Conservation (phyloP, 2,888 invertebrate species). For the Drosophila melanosoma region DNA sequence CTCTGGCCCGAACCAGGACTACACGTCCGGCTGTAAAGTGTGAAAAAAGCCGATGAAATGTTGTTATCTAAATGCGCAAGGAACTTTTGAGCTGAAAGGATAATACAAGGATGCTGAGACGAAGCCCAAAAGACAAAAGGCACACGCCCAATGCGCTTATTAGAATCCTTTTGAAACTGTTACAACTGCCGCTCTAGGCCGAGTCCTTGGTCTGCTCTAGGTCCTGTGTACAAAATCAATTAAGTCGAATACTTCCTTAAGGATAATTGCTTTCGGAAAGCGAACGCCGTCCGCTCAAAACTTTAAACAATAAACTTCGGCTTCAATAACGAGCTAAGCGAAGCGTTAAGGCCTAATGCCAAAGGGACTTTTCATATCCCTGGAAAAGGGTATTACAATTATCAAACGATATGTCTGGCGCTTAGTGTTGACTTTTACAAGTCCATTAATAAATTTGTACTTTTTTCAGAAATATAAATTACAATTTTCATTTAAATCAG, state of each 20-base stretch:
- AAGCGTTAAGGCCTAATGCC: conserved; percentile 76
- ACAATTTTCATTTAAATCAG: neutral
- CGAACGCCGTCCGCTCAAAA: conserved; percentile 65
- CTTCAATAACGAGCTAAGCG: conserved; percentile 76
- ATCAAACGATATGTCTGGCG: neutral
- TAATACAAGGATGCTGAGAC: conserved; percentile 39
- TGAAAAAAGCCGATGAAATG: conserved; percentile 73
- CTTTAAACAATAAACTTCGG: conserved; percentile 73
- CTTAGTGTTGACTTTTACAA: neutral
- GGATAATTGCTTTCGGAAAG: conserved; percentile 77
- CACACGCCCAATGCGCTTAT: conserved; percentile 71
- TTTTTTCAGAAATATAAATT: neutral
- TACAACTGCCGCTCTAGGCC: conserved; percentile 50
- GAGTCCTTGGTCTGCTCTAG: neutral
- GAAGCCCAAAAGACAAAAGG: conserved; percentile 50
- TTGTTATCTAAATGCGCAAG: conserved; percentile 72
- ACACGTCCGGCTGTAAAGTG: conserved; percentile 68
- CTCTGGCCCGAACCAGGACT: conserved; percentile 43
- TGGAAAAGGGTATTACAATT: conserved; percentile 3
- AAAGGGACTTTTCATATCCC: conserved; percentile 50
- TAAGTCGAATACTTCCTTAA: conserved; percentile 76
- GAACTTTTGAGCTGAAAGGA: conserved; percentile 69
- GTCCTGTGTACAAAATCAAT: conserved; percentile 68
- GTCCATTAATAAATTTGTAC: neutral
- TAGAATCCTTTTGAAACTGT: conserved; percentile 76